Base-by-base conservation (phyloP, 2,797 vertebrate species). In the Gouania willdenowi region DNA sequence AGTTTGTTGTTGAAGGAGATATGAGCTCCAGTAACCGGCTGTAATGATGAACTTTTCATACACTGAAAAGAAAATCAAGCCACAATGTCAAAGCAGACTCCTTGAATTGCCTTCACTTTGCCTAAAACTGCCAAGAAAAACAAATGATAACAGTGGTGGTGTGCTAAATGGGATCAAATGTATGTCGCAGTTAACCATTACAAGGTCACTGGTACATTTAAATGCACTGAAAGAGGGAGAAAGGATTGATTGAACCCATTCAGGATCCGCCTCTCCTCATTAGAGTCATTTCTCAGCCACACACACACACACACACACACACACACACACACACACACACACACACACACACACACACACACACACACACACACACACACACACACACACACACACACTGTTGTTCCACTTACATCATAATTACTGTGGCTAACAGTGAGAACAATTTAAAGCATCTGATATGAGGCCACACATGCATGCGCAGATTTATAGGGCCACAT, bases 371-470 rank as follows among this genome's bases (percentile, higher is more conserved):
- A n/a, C n/a, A n/a, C n/a, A n/a, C n/a, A n/a, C n/a, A n/a, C n/a
- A n/a, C n/a, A n/a, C n/a, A n/a, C n/a, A n/a, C n/a, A n/a, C n/a
- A n/a, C 84, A 89, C 88, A 85, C 75, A 84, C 85, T 91, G 89
- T 89, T 92, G 87, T 90, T 89, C 86, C 82, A 84, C 84, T 92
- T 93, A 92, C 88, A 93, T 93, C 89, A 92, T 92, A 92, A 95
- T 94, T 93, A 92, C 88, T 83, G 75, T 67, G 80, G 83, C 75
- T 68, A 68, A 69, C 73, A 81, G 71, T 35, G 73, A 85, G 88
- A 88, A 82, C 82, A 86, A 82, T 85, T 71, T 83, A 80, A 80
- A 78, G 61, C 80, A 77, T 52, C 44, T 84, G 75, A 86, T 89
- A 87, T 83, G 77, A 84, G 76, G 85, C 30, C 45, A 54, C 32